Base-by-base conservation (phyloP, 2,888 invertebrate genomes). In the Caenorhabditis sp. region DNA sequence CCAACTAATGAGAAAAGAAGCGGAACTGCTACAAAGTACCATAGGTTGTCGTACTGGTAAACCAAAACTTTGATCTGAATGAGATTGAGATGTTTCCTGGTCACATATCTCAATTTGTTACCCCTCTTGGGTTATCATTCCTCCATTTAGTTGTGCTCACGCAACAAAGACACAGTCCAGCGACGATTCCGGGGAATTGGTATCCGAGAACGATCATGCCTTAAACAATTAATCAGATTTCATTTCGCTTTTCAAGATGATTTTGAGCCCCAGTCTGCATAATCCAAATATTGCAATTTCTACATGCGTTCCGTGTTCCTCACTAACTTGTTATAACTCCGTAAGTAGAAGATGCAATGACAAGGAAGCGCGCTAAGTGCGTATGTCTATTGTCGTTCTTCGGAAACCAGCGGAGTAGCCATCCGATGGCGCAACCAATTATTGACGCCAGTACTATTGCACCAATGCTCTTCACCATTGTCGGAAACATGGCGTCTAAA, bases 1-100 rank as follows among this genome's bases (percentile, higher is more conserved):
- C 81, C 81, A 24, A 77, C 76, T 6, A 81, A 48, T 2, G 77
- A 62, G 17, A 81, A 81, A 5, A 81, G 52, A 3, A 81, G 24
- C 9, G 81, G 81, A 37, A 66, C 77, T 1, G 74, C 65, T 0
- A 79, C 37, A 39, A 79, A 68, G 53, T 81, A 74, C 81, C 81
- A 81, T 2, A 77, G 26, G 27, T 71, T 70, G 30, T 74, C 68
- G 39, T 43, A 77, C 30, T 71, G 71, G 22, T 77, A 71, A 15
- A 72, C 71, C 1, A 77, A 37, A 17, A 61, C 55, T 46, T 56
- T 62, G 37, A 77, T 77, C 75, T 75, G 24, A 39, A 70, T 13
- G n/a, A n/a, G n/a, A n/a, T n/a, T n/a, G n/a, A n/a, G n/a, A n/a
- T n/a, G n/a, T n/a, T n/a, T n/a, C n/a, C n/a, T n/a, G n/a, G n/a